Evolutionary conservation across 2,797 vertebrate genomes (phyloP).

Genomic region (Karalla daura): DNA sequence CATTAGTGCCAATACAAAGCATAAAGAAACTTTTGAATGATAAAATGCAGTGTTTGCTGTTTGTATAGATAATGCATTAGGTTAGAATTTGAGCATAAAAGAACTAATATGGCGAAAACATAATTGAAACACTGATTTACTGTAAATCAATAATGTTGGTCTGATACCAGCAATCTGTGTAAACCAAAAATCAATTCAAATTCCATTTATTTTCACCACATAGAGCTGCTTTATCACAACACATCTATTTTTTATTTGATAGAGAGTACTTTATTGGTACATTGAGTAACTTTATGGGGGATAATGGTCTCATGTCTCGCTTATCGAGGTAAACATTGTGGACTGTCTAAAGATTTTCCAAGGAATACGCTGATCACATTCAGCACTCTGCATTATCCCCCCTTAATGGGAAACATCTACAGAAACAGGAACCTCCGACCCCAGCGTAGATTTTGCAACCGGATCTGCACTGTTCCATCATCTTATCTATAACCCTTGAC

Average conservation of each 20-base stretch:
- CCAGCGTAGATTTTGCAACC: slow-evolving; percentile 9
- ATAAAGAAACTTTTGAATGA: too few relatives aligned
- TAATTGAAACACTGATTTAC: too few relatives aligned
- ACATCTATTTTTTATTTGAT: background rate
- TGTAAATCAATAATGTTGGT: background rate
- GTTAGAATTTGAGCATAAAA: background rate
- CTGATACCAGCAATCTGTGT: background rate
- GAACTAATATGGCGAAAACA: too few relatives aligned
- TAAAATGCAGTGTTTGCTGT: too few relatives aligned
- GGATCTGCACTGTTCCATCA: slow-evolving; percentile 20
- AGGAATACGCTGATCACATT: too few relatives aligned
- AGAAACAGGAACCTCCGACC: slow-evolving; percentile 14
- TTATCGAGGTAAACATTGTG: too few relatives aligned
- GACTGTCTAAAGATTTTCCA: too few relatives aligned
- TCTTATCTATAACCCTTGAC: slow-evolving; percentile 14
- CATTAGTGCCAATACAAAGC: slow-evolving; percentile 1
- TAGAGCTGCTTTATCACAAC: too few relatives aligned
- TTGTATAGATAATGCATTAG: too few relatives aligned
- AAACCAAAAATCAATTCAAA: background rate
- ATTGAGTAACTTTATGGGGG: too few relatives aligned
- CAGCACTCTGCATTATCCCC: background rate
- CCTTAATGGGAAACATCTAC: slow-evolving; percentile 14
- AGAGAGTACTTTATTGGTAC: too few relatives aligned
- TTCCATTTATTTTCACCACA: background rate
- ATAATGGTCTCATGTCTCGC: too few relatives aligned